phyloP scores from a whole-genome alignment of 1,140 invertebrate genomes.

The Drosophila novamexicana region DNA sequence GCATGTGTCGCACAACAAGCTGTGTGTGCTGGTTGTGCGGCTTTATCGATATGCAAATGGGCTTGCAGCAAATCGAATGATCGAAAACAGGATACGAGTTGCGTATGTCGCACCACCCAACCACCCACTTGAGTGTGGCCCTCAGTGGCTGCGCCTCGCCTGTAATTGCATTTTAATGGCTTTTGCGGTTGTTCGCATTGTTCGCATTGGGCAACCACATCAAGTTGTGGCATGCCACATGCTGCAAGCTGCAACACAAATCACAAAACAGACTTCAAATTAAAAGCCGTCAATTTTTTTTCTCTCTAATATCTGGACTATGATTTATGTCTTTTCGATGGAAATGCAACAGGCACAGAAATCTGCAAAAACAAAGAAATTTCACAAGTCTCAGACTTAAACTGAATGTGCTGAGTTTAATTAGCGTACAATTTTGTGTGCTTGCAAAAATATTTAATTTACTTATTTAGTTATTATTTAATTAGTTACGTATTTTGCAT shows the following conservation, averaged over 20 bases:
- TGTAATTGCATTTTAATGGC: conserved; percentile 80
- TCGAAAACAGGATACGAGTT: conserved; percentile 67
- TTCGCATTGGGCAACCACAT: conserved; percentile 49
- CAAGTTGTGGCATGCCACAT: conserved; percentile 24
- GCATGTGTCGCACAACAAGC: conserved; percentile 24
- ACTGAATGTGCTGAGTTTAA: conserved; percentile 21
- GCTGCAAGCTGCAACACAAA: conserved; percentile 10
- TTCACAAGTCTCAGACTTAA: conserved; percentile 11
- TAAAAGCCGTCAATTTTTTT: conserved; percentile 55
- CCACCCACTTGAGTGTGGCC: conserved; percentile 39
- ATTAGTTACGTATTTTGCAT: conserved; percentile 60
- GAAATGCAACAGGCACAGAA: not conserved
- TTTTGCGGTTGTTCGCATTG: conserved; percentile 51
- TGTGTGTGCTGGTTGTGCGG: not conserved
- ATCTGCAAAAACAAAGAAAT: not conserved
- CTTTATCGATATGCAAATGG: conserved; percentile 34
- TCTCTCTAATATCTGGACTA: not conserved
- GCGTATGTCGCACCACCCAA: conserved; percentile 50
- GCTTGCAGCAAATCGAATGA: conserved; percentile 29
- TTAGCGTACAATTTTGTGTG: conserved; percentile 1
- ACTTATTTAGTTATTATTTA: conserved; percentile 55
- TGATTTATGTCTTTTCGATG: conserved; percentile 59
- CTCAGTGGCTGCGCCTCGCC: conserved; percentile 27
- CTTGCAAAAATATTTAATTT: conserved; percentile 9
- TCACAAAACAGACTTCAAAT: conserved; percentile 67